Evolutionary conservation across 2,113 vertebrate genomes (phyloP).

Genomic region (Dasyornis broadbenti): DNA sequence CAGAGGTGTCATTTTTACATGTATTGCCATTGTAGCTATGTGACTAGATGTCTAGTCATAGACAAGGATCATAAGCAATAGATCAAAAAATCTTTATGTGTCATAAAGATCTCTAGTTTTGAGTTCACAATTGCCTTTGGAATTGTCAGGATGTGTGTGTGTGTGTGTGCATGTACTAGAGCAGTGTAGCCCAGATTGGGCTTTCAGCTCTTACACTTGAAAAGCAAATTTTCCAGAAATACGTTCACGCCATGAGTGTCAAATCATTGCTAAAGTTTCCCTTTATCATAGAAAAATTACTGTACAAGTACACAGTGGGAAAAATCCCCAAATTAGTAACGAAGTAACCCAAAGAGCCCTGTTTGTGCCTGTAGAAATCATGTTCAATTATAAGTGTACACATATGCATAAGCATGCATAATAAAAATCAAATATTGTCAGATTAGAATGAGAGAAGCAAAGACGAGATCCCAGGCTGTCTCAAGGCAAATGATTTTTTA

Average conservation of each 20-base stretch:
- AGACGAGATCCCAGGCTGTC: not conserved
- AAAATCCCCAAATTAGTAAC: not conserved
- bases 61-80: not conserved
- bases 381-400: not conserved
- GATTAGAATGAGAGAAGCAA: not conserved
- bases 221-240: not conserved
- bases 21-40: not conserved
- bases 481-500: not conserved
- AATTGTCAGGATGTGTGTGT: not conserved
- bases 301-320: not conserved
- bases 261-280: not conserved
- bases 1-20: not conserved
- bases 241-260: not conserved
- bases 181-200: not conserved
- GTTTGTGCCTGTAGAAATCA: not conserved
- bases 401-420: not conserved
- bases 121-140: not conserved
- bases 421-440: not conserved
- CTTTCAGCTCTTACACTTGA: not conserved
- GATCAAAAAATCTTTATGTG: not conserved
- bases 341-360: not conserved
- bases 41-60: not conserved
- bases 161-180: not conserved
- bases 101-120: not conserved
- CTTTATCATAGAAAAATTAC: not conserved